Base-by-base conservation (phyloP, 1,140 invertebrate genomes). In the Pseudomyrmex pallidus region DNA sequence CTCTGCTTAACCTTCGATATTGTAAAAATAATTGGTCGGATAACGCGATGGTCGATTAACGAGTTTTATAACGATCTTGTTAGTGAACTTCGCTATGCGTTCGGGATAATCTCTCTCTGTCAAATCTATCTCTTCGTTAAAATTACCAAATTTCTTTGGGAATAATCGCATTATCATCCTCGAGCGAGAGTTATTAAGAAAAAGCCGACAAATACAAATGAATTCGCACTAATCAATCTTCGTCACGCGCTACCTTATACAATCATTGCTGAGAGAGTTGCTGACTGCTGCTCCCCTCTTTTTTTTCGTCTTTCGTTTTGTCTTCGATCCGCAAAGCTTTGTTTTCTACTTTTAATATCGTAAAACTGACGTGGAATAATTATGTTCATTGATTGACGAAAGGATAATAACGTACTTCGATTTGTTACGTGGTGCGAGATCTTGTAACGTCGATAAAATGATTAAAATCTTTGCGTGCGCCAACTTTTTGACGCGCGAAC, bases 221-320 rank as follows among this genome's bases (percentile, higher is more conserved):
- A 82, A 82, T 82, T 25, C 35, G 70, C 17, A 17, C 61, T 74
- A 82, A 82, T 82, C 78, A 74, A 82, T 82, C 78, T 74, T 82
- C 70, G 78, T 82, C 70, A 57, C 25, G 12, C 25, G 22, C n/a
- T 61, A 25, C n/a, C 48, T 82, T 63, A 63, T 35, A 35, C 64
- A 59, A 82, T 63, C 25, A 62, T 63, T 62, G 78, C 70, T 56
- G 2, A 59, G 54, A 61, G 67, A 59, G 17, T 15, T 72, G 46
- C 76, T n/a, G 70, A 63, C 22, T 74, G 50, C 5, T 52, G 50
- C 50, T 13, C 50, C 2, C 12, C 50, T 52, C 50, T 82, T 64
- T 54, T 56, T 52, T 64, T 52, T 15, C 9, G 35, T 7, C n/a
- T 2, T 7, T 74, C 13, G 15, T 17, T 59, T 54, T 52, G 48